Conservation (phyloP, 2,113 vertebrate species). For the Hydropotes inermis region DNA sequence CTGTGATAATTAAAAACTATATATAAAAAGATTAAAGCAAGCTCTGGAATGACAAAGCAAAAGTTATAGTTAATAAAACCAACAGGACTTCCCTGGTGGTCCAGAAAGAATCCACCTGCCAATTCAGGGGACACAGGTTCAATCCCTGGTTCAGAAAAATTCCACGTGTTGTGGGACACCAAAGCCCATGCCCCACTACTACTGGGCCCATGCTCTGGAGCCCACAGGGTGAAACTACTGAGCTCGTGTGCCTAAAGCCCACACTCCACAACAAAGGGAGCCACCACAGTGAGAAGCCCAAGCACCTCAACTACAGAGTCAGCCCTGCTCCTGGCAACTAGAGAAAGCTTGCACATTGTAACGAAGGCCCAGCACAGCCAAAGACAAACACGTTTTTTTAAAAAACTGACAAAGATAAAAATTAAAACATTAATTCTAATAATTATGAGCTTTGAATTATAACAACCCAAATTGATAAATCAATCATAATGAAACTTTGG, state of each 20-base stretch:
- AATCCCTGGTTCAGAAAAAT: neutral
- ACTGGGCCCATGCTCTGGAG: neutral
- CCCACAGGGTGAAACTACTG: neutral
- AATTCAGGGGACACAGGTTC: neutral
- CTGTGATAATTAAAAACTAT: neutral
- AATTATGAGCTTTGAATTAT: neutral
- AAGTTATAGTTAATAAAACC: neutral
- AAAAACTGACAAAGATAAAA: neutral
- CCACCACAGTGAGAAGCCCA: neutral
- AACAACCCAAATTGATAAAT: neutral
- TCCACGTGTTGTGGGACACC: neutral
- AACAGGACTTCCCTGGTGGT: neutral
- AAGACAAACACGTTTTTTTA: neutral
- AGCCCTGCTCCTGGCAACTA: fast-evolving
- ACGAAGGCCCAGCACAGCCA: neutral
- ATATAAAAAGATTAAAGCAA: neutral
- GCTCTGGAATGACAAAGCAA: neutral
- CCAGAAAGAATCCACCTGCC: neutral
- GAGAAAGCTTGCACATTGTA: neutral
- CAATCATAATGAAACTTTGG: neutral
- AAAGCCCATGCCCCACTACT: neutral
- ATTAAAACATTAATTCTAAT: neutral
- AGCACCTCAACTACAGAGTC: neutral
- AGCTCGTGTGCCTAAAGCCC: neutral
- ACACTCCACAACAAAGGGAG: neutral